Percentiles rank a stretch among this genome's conserved stretches.
phyloP scores from a whole-genome alignment of 23 tunicate species.

The Clavelina lepadiformis region DNA sequence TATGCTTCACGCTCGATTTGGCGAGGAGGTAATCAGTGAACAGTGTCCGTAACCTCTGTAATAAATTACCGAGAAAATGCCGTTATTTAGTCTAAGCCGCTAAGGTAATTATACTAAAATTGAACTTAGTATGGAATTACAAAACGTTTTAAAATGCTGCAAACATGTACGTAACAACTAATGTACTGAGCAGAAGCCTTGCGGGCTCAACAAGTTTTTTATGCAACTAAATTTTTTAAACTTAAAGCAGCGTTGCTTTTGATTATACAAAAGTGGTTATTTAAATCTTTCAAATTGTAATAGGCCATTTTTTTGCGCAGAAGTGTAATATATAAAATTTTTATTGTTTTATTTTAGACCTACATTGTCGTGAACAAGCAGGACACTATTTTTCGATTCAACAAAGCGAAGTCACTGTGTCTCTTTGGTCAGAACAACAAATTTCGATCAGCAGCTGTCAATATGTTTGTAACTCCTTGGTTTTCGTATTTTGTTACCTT shows the following conservation, averaged over 20 bases:
- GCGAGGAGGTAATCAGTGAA: background rate
- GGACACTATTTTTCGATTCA: conserved; percentile 85
- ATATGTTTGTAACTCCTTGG: conserved; percentile 57
- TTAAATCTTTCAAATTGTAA: background rate
- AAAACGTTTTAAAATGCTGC: too few relatives aligned
- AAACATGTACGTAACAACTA: too few relatives aligned
- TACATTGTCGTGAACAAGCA: conserved; percentile 82
- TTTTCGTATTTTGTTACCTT: conserved; percentile 79
- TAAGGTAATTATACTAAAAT: too few relatives aligned
- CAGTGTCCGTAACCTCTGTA: too few relatives aligned
- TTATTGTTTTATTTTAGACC: conserved; percentile 36
- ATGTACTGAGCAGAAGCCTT: too few relatives aligned
- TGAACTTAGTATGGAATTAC: too few relatives aligned
- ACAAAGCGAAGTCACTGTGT: conserved; percentile 68
- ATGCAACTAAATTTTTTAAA: too few relatives aligned
- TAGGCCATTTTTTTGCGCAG: background rate
- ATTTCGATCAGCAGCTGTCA: conserved; percentile 48
- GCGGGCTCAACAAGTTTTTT: too few relatives aligned
- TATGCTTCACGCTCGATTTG: background rate
- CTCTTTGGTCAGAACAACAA: conserved; percentile 38
- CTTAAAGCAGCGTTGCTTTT: background rate
- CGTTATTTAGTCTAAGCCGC: too few relatives aligned
- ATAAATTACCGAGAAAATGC: too few relatives aligned
- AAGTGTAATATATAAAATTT: background rate
- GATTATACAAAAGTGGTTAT: background rate